Conservation (phyloP, 2,113 vertebrate species). For the Onychostruthus taczanowskii region DNA sequence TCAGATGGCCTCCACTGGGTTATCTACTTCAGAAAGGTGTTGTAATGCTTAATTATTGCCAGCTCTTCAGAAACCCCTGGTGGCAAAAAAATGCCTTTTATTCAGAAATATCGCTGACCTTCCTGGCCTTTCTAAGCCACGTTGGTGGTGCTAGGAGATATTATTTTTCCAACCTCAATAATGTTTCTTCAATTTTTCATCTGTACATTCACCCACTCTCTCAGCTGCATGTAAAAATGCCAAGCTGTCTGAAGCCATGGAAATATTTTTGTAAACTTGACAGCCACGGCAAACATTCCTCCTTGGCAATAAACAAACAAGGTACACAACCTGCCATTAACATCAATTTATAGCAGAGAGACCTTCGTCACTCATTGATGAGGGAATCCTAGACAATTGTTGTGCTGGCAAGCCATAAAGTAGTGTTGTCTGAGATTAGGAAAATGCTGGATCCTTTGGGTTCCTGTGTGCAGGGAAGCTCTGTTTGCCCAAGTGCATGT, state of each 20-base stretch:
- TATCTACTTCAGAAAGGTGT: conserved; percentile 39
- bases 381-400: conserved; percentile 31
- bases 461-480: background rate
- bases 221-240: conserved; percentile 61
- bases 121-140: conserved; percentile 4
- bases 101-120: conserved; percentile 39
- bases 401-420: background rate
- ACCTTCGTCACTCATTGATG: conserved; percentile 17
- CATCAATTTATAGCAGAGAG: conserved; percentile 40
- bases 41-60: conserved; percentile 59
- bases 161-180: background rate
- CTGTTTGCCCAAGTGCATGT: background rate
- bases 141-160: background rate
- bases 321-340: conserved; percentile 50
- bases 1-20: conserved; percentile 21
- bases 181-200: conserved; percentile 53
- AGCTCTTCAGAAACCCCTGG: background rate
- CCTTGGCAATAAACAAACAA: conserved; percentile 61
- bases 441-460: background rate
- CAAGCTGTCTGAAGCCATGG: conserved; percentile 64
- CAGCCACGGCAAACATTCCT: conserved; percentile 62
- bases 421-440: background rate
- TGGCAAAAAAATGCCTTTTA: conserved; percentile 9
- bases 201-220: conserved; percentile 56
- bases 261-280: conserved; percentile 63